A percentile compares a stretch with the other conserved stretches of the same genome.
Evolutionary conservation across 2,888 invertebrate species (phyloP).

Genomic region (Adelphocoris suturalis): DNA sequence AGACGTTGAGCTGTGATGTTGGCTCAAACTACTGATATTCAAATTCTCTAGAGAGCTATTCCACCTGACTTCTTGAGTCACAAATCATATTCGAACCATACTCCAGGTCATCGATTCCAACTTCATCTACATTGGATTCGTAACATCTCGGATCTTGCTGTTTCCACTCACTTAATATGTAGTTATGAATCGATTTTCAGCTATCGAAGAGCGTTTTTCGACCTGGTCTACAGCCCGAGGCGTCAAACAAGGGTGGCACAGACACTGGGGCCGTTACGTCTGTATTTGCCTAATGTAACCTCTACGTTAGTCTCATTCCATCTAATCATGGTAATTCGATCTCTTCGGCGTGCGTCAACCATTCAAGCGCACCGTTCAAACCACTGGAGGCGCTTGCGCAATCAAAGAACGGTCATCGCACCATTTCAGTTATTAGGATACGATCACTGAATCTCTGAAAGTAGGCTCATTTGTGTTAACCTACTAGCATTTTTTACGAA

Average conservation of each 20-base stretch:
- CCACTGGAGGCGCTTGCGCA: slow-evolving; percentile 9
- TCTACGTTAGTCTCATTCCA: slow-evolving; percentile 28
- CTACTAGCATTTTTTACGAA: too few relatives aligned
- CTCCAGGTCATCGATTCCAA: too few relatives aligned
- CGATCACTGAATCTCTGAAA: not conserved
- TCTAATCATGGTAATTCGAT: slow-evolving; percentile 32
- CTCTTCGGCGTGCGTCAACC: slow-evolving; percentile 29
- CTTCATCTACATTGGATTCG: not conserved
- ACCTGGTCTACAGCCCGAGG: not conserved
- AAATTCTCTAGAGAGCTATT: too few relatives aligned
- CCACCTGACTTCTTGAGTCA: too few relatives aligned
- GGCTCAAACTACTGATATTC: too few relatives aligned
- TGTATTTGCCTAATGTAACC: slow-evolving; percentile 39
- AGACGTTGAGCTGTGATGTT: too few relatives aligned
- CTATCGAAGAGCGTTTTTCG: not conserved
- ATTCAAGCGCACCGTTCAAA: not conserved
- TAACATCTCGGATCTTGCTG: not conserved
- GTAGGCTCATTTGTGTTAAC: too few relatives aligned
- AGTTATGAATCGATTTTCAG: slow-evolving; percentile 4
- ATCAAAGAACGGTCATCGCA: not conserved
- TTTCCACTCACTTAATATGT: slow-evolving; percentile 17
- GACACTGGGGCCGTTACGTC: slow-evolving; percentile 6
- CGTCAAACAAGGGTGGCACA: slow-evolving; percentile 10
- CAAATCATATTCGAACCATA: too few relatives aligned
- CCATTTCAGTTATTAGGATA: not conserved